Evolutionary conservation across 1,140 invertebrate genomes (phyloP).

Genomic region (Tetragonula clypearis): DNA sequence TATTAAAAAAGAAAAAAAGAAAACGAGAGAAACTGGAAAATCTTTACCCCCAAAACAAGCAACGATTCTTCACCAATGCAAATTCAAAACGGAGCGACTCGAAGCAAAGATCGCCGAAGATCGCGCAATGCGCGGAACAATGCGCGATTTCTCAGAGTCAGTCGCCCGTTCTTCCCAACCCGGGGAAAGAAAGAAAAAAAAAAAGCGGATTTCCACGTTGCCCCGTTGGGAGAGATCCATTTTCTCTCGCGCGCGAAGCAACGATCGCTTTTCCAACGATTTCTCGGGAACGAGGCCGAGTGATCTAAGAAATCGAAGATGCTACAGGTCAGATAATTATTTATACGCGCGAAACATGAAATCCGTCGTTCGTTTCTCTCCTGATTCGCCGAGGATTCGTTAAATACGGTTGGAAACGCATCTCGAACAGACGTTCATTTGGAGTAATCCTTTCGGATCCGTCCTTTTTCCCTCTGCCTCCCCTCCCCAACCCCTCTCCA

Average conservation of each 20-base stretch:
- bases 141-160: background rate
- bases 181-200: too few species aligned
- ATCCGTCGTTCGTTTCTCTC: slow-evolving; percentile 24
- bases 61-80: too few species aligned
- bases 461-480: slow-evolving; percentile 34
- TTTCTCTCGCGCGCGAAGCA: too few species aligned
- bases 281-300: background rate
- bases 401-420: slow-evolving; percentile 62
- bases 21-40: too few species aligned
- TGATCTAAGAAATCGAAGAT: slow-evolving; percentile 50
- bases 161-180: background rate
- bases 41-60: too few species aligned
- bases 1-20: too few species aligned
- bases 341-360: slow-evolving; percentile 53
- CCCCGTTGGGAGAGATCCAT: background rate
- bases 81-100: too few species aligned
- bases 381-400: slow-evolving; percentile 37
- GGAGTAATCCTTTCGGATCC: slow-evolving; percentile 63
- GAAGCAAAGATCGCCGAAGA: too few species aligned
- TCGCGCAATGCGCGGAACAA: background rate
- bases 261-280: background rate
- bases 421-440: slow-evolving; percentile 65
- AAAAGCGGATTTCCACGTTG: background rate
- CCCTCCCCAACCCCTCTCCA: too few species aligned
- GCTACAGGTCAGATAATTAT: slow-evolving; percentile 58